A percentile compares a stretch with the other conserved stretches of the same genome.
Conservation (phyloP, 64 coral and sea anemone genomes). For the Stylophora pistillata region DNA sequence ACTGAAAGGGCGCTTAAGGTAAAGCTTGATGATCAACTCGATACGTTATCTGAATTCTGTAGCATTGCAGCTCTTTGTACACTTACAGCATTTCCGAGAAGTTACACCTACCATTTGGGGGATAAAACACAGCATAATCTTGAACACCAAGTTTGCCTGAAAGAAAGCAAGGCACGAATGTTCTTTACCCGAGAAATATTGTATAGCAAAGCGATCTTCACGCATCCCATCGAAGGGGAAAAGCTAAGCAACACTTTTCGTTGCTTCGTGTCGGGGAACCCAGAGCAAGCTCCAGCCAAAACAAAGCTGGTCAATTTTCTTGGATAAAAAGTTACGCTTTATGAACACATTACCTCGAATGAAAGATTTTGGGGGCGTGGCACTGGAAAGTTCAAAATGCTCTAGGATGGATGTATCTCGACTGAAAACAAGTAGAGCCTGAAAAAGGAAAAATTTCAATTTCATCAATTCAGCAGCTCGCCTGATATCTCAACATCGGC, state of each 20-base stretch:
- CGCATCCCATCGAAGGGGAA: background rate
- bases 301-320: background rate
- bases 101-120: slow-evolving; percentile 85
- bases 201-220: background rate
- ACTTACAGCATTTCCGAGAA: background rate
- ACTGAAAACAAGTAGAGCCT: slow-evolving; percentile 91
- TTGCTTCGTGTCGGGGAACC: background rate
- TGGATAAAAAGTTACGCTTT: background rate
- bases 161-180: background rate
- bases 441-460: background rate
- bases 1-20: no score
- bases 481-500: background rate
- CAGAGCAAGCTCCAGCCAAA: no score
- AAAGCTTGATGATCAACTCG: no score
- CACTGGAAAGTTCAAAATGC: slow-evolving; percentile 83
- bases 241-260: background rate
- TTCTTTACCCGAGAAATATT: no score
- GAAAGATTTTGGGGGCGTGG: slow-evolving; percentile 87
- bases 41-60: no score
- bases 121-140: slow-evolving; percentile 90
- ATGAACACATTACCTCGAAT: slow-evolving; percentile 80
- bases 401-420: slow-evolving; percentile 82
- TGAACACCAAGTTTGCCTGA: slow-evolving; percentile 93
- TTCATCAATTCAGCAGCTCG: background rate
- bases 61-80: no score